These are phyloP conservation scores for Ephialtes manifestator DNA, from an alignment of 2,888 invertebrate species.

Conservation along the genomic window DNA sequence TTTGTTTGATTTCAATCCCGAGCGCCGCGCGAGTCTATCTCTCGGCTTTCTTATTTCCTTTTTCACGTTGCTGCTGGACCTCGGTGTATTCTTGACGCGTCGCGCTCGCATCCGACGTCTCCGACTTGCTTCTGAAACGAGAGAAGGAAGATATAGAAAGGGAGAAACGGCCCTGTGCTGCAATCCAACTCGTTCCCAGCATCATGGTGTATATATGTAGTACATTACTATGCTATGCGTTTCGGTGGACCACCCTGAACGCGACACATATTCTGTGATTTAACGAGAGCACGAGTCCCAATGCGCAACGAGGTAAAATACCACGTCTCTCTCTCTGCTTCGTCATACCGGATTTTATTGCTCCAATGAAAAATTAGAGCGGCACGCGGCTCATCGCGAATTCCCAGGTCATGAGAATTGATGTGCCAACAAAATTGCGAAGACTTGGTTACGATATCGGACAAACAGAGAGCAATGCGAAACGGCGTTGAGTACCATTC, in stretches of 20 bases:
- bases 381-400: conserved; percentile 31
- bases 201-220: background rate
- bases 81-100: conserved; percentile 61
- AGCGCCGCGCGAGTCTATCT: conserved; percentile 42
- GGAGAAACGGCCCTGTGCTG: conserved; percentile 44
- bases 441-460: background rate
- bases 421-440: conserved; percentile 16
- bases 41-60: conserved; percentile 45
- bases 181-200: conserved; percentile 47
- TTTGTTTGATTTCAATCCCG: conserved; percentile 69
- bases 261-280: conserved; percentile 70
- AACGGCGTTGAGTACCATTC: background rate
- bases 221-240: conserved; percentile 21
- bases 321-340: background rate
- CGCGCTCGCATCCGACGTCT: conserved; percentile 48
- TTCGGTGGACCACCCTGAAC: conserved; percentile 73
- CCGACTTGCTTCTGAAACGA: conserved; percentile 8
- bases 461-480: background rate
- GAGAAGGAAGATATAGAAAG: conserved; percentile 37
- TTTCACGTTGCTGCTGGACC: conserved; percentile 2
- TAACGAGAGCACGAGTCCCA: conserved; percentile 46
- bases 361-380: conserved; percentile 69
- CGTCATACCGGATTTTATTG: conserved; percentile 59
- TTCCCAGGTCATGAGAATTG: conserved; percentile 36
- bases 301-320: conserved; percentile 20